Base-by-base conservation (phyloP, 1,140 invertebrate species). In the Ips typographus region DNA sequence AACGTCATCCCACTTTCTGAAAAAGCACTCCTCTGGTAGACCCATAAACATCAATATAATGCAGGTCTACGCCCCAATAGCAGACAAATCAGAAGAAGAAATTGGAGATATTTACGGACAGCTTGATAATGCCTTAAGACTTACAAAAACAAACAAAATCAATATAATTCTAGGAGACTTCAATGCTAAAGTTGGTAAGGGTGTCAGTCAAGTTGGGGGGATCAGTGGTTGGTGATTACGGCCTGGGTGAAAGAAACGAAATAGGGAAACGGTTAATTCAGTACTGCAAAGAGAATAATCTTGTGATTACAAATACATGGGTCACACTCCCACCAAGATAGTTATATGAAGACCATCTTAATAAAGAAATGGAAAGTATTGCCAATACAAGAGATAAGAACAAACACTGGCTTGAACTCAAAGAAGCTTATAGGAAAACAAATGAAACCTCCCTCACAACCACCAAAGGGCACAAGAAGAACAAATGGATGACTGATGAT, bases 101-200 rank as follows among this genome's bases (percentile, higher is more conserved):
- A 41, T 63, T 43, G 60, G 63, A 55, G 59, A 56, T 3, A 63
- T 69, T 63, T 63, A 56, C 38, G 38, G 22, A 7, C 4, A 36
- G 8, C 4, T 69, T 44, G 51, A 53, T 43, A 41, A 69, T 53
- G 49, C 40, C 2, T 4, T 69, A 2, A 41, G 39, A 7, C 41
- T 63, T 36, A 70, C 43, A 40, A 70, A 70, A 59, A 68, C 8
- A 36, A 40, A 39, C 6, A 60, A 69, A 61, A 53, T 69, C 4
- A 69, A 37, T 2, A 52, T 67, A 8, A 41, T 68, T 37, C 39
- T 68, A 2, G 57, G 57, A 3, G 58, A 68, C 22, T 22, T 22
- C 22, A 22, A 22, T 22, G 22, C 22, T 22, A 22, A 22, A 22
- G 22, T 22, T 22, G n/a, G 60, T 61, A 6, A 68, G 62, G 39